Percentiles rank a stretch among this genome's conserved stretches.
phyloP scores from a whole-genome alignment of 2,888 invertebrate species.

The Pyrochroa serraticornis region DNA sequence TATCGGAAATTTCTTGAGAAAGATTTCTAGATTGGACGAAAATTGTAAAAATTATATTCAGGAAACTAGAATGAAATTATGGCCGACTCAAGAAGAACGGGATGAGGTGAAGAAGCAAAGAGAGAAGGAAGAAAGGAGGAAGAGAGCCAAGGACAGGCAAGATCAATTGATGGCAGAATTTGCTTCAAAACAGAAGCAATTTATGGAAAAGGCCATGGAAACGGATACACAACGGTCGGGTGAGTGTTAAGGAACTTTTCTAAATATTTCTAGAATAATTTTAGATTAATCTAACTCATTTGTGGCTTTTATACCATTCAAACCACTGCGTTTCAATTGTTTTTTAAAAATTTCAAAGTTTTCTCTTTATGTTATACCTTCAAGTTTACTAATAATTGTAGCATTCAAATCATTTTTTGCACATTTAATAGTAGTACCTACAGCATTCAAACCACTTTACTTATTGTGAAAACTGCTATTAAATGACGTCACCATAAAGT shows the following conservation, averaged over 20 bases:
- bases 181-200: conserved; percentile 87
- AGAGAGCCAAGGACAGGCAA: conserved; percentile 86
- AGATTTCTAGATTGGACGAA: conserved; percentile 74
- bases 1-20: conserved; percentile 79
- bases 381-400: too few species aligned
- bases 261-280: conserved; percentile 1
- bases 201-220: conserved; percentile 81
- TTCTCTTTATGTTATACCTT: too few species aligned
- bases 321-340: too few species aligned
- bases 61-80: conserved; percentile 73
- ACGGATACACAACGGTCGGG: conserved; percentile 58
- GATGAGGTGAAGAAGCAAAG: conserved; percentile 74
- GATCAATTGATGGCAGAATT: conserved; percentile 93
- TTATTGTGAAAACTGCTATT: too few species aligned
- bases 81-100: conserved; percentile 82
- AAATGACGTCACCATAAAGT: too few species aligned
- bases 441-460: too few species aligned
- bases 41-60: conserved; percentile 72
- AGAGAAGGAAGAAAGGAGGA: conserved; percentile 82
- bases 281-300: not conserved
- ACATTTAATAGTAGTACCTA: too few species aligned
- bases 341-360: too few species aligned
- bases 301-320: too few species aligned
- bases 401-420: too few species aligned
- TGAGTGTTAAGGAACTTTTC: conserved; percentile 23